Evolutionary conservation across 2,888 invertebrate genomes (phyloP).

Genomic region (Schizotus pectinicornis): DNA sequence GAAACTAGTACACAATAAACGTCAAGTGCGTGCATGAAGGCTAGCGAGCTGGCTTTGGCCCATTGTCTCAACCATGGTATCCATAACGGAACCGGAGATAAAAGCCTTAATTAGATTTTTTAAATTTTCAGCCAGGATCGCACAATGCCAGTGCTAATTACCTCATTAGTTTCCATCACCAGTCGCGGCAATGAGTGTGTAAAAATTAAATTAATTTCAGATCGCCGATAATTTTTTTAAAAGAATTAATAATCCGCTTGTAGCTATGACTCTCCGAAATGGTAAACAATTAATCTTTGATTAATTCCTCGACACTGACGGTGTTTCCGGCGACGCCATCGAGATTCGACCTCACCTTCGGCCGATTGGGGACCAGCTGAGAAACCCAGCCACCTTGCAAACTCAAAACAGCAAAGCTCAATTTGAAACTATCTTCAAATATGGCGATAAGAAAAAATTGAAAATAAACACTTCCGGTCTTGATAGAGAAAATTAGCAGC

Average conservation of each 20-base stretch:
- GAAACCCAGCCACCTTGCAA: background rate
- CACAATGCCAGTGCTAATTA: constrained; percentile 21
- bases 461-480: no score
- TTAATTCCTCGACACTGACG: no score
- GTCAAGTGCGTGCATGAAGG: no score
- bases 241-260: constrained; percentile 25
- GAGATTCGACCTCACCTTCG: no score
- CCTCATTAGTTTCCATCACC: constrained; percentile 24
- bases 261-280: constrained; percentile 23
- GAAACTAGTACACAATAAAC: no score
- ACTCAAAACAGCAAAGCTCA: no score
- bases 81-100: background rate
- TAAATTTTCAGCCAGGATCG: constrained; percentile 9
- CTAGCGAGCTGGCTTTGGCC: no score
- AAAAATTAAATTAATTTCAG: constrained; percentile 28
- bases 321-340: no score
- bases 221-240: constrained; percentile 22
- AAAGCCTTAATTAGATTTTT: constrained; percentile 15
- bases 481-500: background rate
- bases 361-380: background rate
- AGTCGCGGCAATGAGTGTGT: constrained; percentile 22
- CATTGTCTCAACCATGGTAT: no score
- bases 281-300: constrained; percentile 16
- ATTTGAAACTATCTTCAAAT: background rate
- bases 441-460: background rate